A percentile compares a stretch with the other conserved stretches of the same genome.
Conservation (phyloP, 2,797 vertebrate genomes). For the Bufotes viridis region DNA sequence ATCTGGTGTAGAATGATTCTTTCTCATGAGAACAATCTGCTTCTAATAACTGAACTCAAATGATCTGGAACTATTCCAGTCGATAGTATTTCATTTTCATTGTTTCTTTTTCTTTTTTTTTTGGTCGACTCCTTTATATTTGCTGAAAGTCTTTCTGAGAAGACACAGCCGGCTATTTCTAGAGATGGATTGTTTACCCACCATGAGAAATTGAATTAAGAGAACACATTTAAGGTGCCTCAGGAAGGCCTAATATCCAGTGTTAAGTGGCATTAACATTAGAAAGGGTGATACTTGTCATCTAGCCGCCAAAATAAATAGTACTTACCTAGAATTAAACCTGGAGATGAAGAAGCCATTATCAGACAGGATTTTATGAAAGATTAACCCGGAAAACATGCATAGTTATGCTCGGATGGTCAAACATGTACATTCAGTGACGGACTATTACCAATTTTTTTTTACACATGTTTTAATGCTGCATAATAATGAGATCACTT, state of each 20-base stretch:
- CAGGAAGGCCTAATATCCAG: background rate
- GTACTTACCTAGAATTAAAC: background rate
- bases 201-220: background rate
- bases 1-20: slow-evolving; percentile 68
- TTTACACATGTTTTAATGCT: too few species aligned
- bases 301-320: background rate
- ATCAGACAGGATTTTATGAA: background rate
- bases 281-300: background rate
- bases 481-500: too few species aligned
- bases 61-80: slow-evolving; percentile 38
- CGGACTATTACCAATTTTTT: background rate
- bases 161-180: background rate
- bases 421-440: background rate
- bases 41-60: slow-evolving; percentile 51
- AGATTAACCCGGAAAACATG: background rate
- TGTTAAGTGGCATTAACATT: background rate
- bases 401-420: background rate
- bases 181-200: slow-evolving; percentile 9
- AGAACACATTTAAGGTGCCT: background rate
- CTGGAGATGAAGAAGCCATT: background rate
- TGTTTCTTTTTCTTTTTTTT: slow-evolving; percentile 31
- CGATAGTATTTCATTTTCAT: slow-evolving; percentile 31
- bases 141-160: slow-evolving; percentile 12
- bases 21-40: slow-evolving; percentile 77
- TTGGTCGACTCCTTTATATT: background rate